These are phyloP conservation scores for Formica selysi DNA, from an alignment of 1,140 invertebrate genomes.

Conservation along the genomic window DNA sequence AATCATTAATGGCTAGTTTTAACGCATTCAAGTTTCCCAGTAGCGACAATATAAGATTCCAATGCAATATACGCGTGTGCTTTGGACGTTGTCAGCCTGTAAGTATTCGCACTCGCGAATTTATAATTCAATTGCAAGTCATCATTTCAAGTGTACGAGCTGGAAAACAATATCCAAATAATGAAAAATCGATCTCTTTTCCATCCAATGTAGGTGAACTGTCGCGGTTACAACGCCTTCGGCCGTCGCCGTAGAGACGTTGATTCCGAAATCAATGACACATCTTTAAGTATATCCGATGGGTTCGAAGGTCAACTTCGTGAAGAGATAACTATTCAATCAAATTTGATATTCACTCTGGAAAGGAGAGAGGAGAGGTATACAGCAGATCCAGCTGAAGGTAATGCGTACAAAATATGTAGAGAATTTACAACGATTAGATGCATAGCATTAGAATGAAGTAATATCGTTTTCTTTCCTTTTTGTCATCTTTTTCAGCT, in stretches of 20 bases:
- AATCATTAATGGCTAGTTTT: slow-evolving; percentile 94
- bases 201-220: slow-evolving; percentile 91
- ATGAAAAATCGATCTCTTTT: slow-evolving; percentile 59
- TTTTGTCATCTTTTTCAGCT: slow-evolving; percentile 84
- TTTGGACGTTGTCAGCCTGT: slow-evolving; percentile 98
- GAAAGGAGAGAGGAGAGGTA: slow-evolving; percentile 91
- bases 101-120: slow-evolving; percentile 81
- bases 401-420: slow-evolving; percentile 83
- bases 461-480: neutral
- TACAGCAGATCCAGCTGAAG: slow-evolving; percentile 89
- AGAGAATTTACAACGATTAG: neutral
- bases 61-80: slow-evolving; percentile 98
- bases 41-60: slow-evolving; percentile 97
- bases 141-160: neutral
- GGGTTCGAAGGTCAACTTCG: slow-evolving; percentile 93
- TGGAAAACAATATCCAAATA: neutral
- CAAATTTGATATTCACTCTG: slow-evolving; percentile 96
- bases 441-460: neutral
- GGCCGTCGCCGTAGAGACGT: slow-evolving; percentile 92
- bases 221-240: slow-evolving; percentile 95
- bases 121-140: neutral
- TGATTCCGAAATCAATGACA: slow-evolving; percentile 87
- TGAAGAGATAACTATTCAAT: slow-evolving; percentile 97
- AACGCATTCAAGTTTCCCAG: slow-evolving; percentile 98
- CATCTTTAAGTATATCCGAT: slow-evolving; percentile 87